These are phyloP conservation scores for Passer domesticus DNA, from an alignment of 2,113 vertebrate genomes.

Conservation along the genomic window DNA sequence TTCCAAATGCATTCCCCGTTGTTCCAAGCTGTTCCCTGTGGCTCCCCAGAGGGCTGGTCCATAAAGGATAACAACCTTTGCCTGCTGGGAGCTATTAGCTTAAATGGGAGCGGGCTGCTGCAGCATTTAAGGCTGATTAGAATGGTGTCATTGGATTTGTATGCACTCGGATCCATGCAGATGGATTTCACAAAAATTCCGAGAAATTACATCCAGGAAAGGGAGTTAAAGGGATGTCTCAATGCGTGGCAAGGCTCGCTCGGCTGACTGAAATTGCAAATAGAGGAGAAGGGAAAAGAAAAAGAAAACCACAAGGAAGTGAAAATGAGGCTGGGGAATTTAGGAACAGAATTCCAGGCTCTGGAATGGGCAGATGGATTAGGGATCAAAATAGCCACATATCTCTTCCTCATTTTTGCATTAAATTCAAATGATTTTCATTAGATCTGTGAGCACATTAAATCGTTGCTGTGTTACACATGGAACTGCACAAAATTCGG, in stretches of 20 bases:
- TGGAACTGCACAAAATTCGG: neutral
- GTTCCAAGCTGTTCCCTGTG: constrained; percentile 47
- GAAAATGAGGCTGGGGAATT: neutral
- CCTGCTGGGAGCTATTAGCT: constrained; percentile 69
- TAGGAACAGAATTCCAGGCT: neutral
- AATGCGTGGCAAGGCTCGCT: neutral
- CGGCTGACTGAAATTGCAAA: neutral
- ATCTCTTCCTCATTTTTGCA: neutral
- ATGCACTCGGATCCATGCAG: constrained; percentile 35
- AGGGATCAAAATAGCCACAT: neutral
- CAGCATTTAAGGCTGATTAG: constrained; percentile 66
- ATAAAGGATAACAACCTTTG: constrained; percentile 69
- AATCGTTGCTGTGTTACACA: neutral
- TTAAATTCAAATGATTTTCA: neutral
- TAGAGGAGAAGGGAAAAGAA: neutral
- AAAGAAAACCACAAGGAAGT: neutral
- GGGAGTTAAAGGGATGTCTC: constrained; percentile 38
- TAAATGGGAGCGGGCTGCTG: constrained; percentile 53
- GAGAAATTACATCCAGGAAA: constrained; percentile 40
- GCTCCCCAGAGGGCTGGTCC: constrained; percentile 64
- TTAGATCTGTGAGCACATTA: neutral
- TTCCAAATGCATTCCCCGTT: constrained; percentile 33
- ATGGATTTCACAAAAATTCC: constrained; percentile 57
- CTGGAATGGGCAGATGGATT: neutral
- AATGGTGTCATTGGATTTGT: constrained; percentile 62